Base-by-base conservation (phyloP, 2,113 vertebrate species). In the Pelusios castaneus region DNA sequence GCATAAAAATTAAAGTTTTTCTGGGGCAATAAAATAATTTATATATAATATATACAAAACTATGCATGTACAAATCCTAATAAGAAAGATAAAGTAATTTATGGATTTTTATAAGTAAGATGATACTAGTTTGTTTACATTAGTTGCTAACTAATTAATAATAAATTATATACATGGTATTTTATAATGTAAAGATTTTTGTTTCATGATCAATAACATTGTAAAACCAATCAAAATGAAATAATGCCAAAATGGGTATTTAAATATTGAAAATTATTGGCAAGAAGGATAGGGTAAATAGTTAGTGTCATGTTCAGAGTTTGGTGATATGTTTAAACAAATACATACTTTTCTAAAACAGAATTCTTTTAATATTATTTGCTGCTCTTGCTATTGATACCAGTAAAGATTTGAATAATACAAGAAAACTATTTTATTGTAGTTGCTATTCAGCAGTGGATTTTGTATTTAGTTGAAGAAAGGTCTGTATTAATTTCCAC, bases 321-420 rank as follows among this genome's bases (percentile, higher is more conserved):
- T 98, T 98, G 98, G 98, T 98, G 98, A 98, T 98, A 91, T 98
- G 98, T 98, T 98, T 98, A 97, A 97, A 98, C 81, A 82, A 96
- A 96, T 94, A 96, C 87, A 98, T 98, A 97, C 98, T 98, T 98
- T 98, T 98, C 98, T 98, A 97, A 98, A 98, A 98, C 98, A 98
- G 98, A 98, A 98, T 97, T 98, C 94, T 98, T 97, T 91, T 96
- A 97, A 97, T 93, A 96, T 96, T 96, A 96, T 98, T 95, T 97
- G 82, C 93, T 97, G 86, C 95, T 95, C 95, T 77, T 97, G 86
- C 82, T 97, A 94, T 97, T 97, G 92, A 58, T 98, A 97, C 96
- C 92, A 96, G 82, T 95, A 92, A 94, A 95, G 90, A 80, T 58
- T 90, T 95, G 85, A 97, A 94, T 82, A 96, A 8, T 91, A 97